Base-by-base conservation (phyloP, 2,888 invertebrate species). In the Diadromus collaris region DNA sequence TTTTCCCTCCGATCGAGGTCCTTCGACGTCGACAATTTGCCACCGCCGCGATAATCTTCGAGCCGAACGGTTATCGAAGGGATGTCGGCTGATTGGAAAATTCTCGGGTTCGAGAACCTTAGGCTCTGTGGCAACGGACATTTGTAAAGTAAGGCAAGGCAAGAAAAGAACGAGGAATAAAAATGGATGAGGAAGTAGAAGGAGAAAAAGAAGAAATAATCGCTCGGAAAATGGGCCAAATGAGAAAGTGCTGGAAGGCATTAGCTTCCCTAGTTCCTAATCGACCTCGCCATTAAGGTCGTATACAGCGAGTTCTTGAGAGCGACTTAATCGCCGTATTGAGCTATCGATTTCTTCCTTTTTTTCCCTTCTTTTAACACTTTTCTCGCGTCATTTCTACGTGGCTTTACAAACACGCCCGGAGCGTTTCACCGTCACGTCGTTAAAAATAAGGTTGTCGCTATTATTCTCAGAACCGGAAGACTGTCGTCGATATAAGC, bases 261-360 rank as follows among this genome's bases (percentile, higher is more conserved):
- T 54, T 54, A 54, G 54, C 27, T 54, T 54, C 54, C 54, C 29
- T 29, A 54, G 54, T 54, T 27, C 54, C 54, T 54, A 54, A 54
- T 54, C 54, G 54, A 54, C 54, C 54, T 54, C 54, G 29, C 54
- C 54, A 54, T 54, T 54, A 54, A 54, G 27, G 29, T 54, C 54
- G 54, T 54, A 54, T 29, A 29, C 54, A 29, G 54, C 54, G 29
- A 54, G 54, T 54, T 54, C 54, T 54, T 24, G 54, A 54, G 29
- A 27, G 24, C 51, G 51, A 51, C 54, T 54, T 54, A 54, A 54
- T 54, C 54, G 54, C 54, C 54, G 16, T 54, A 54, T 54, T 54
- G 54, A 54, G 54, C 54, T 16, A 54, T 54, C 13, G 54, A 54
- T 54, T 54, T 54, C 54, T 54, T 54, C 54, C 16, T 54, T 54